These are phyloP conservation scores for Nymphicus hollandicus DNA, from an alignment of 2,113 vertebrate genomes.

Conservation along the genomic window DNA sequence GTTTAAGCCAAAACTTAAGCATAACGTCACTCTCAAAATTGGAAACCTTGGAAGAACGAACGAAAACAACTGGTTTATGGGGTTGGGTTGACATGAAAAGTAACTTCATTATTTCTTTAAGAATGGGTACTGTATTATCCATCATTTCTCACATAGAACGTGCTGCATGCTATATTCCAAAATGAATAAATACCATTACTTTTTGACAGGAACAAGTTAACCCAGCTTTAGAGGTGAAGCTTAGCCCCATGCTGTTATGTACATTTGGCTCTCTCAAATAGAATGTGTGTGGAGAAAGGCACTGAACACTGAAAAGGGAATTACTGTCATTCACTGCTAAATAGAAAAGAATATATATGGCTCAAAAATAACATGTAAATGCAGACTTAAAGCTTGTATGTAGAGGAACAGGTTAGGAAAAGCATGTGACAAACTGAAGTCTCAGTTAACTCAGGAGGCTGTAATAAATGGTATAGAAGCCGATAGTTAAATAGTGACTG, in stretches of 20 bases:
- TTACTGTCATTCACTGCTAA: not conserved
- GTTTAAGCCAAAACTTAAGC: not conserved
- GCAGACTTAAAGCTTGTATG: not conserved
- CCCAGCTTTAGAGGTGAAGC: not conserved
- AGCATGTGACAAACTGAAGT: not conserved
- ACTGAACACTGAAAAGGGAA: not conserved
- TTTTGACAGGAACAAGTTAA: not conserved
- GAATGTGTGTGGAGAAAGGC: not conserved
- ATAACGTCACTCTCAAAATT: not conserved
- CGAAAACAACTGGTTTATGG: not conserved
- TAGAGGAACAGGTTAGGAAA: not conserved
- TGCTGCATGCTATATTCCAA: not conserved
- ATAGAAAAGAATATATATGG: not conserved
- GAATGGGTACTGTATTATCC: not conserved
- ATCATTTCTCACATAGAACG: not conserved
- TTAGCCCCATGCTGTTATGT: not conserved
- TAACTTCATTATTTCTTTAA: not conserved
- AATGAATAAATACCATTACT: not conserved
- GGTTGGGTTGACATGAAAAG: not conserved
- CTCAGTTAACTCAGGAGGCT: not conserved
- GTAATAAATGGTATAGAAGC: not conserved
- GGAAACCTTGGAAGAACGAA: not conserved
- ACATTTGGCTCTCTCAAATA: not conserved
- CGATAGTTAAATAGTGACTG: not conserved
- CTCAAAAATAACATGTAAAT: not conserved